phyloP scores from a whole-genome alignment of 2,888 invertebrate genomes.

The Helleia helle region DNA sequence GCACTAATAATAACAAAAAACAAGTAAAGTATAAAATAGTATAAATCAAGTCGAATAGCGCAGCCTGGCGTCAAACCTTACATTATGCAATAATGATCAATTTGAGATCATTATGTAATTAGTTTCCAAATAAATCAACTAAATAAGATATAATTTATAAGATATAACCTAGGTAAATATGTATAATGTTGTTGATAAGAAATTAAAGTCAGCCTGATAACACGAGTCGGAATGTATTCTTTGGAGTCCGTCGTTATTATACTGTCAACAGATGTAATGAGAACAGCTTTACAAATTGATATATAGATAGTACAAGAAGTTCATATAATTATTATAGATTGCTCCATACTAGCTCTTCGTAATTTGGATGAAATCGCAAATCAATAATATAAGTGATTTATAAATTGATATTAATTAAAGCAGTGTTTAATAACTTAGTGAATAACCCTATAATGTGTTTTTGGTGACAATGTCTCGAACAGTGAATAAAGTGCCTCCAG shows the following conservation, averaged over 20 bases:
- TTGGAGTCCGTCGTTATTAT: constrained; percentile 15
- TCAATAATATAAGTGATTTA: not conserved
- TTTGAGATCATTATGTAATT: too few species aligned
- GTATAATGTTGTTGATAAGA: constrained; percentile 2
- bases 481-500: constrained; percentile 68
- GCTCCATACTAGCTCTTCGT: too few species aligned
- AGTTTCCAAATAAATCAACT: not conserved
- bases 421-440: not conserved
- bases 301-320: not conserved
- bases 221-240: constrained; percentile 27
- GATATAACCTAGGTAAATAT: constrained; percentile 2
- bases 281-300: not conserved
- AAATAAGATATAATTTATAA: not conserved
- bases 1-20: too few species aligned
- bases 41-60: too few species aligned
- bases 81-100: too few species aligned
- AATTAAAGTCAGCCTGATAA: constrained; percentile 48
- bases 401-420: not conserved
- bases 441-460: constrained; percentile 7
- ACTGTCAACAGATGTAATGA: constrained; percentile 5
- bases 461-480: constrained; percentile 36
- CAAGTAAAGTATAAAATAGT: too few species aligned
- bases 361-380: too few species aligned
- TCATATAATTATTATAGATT: too few species aligned
- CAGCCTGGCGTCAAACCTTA: too few species aligned